Conservation (phyloP, 2,888 invertebrate species). For the Alsophila aescularia region DNA sequence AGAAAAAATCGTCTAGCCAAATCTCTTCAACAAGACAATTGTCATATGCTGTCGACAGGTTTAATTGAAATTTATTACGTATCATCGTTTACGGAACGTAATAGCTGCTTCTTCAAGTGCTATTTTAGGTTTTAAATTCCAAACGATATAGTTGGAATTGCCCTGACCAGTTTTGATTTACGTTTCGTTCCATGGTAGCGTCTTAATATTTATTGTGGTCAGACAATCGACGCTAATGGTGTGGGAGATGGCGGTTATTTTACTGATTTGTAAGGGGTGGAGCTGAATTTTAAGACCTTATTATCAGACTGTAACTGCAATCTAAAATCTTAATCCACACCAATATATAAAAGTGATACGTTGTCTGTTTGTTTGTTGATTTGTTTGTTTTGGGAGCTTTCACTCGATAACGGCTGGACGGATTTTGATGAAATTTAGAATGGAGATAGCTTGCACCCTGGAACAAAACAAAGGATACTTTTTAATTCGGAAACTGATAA, state of each 20-base stretch:
- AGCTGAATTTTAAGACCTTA: no score
- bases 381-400: no score
- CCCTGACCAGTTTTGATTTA: constrained; percentile 34
- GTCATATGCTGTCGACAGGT: constrained; percentile 69
- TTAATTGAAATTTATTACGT: constrained; percentile 83
- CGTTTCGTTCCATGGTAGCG: constrained; percentile 45
- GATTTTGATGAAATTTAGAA: no score
- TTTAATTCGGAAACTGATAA: no score
- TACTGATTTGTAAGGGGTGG: background rate
- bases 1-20: constrained; percentile 59
- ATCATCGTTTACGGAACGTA: constrained; percentile 64
- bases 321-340: no score
- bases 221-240: constrained; percentile 30
- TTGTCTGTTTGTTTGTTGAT: no score
- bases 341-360: no score
- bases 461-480: no score
- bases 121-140: constrained; percentile 47
- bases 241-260: constrained; percentile 8
- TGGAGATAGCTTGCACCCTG: no score
- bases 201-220: constrained; percentile 65
- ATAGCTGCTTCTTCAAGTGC: constrained; percentile 35
- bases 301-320: no score
- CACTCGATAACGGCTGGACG: no score
- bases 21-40: constrained; percentile 68
- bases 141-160: constrained; percentile 42